Evolutionary conservation across 2,888 invertebrate genomes (phyloP), one percentile per base, ranked within the genome.

Genomic region (Trissolcus japonicus): DNA sequence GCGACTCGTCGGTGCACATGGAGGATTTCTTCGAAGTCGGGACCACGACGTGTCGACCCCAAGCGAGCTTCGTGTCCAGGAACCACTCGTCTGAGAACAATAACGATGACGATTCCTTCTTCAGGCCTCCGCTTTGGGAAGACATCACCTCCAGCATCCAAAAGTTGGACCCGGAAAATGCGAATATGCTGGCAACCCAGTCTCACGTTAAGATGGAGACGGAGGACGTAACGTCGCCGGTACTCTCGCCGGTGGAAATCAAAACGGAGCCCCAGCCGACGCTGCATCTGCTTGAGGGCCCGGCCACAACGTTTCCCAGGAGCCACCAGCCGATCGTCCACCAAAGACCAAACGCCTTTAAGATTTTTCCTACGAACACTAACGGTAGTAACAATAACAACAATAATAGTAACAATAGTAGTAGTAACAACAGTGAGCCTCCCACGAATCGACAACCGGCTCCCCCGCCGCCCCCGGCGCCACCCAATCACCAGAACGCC

Each of bases 61-160:
- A 86, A 73, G 91, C 91, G 87, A 92, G 91, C 81, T 92, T 91
- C 83, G 91, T 92, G 17, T 68, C 59, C 62, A 72, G 67, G 14
- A 66, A 53, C 90, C 91, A 62, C 90, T 91, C 92, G 40, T 88
- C 92, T 48, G 89, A 91, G 62, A 68, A 59, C 59, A 92, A 90
- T 87, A 92, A 90, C 87, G 92, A 94, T 89, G 96, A 96, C 90
- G 96, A 96, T 90, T 94, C 95, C 63, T 96, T 95, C 90, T 93
- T 95, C 82, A 94, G 95, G 84, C 96, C 96, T 53, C 95, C 95
- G 40, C 92, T 96, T 50, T 96, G 96, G 96, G 96, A 96, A 90
- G 96, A 96, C 91, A 96, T 96, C 88, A 94, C 96, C 80, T 95
- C 95, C 89, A 95, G 95, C 86, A 95, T 96, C 90, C 94, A 95